Conservation (phyloP, 2,113 vertebrate species). For the Acinonyx jubatus region DNA sequence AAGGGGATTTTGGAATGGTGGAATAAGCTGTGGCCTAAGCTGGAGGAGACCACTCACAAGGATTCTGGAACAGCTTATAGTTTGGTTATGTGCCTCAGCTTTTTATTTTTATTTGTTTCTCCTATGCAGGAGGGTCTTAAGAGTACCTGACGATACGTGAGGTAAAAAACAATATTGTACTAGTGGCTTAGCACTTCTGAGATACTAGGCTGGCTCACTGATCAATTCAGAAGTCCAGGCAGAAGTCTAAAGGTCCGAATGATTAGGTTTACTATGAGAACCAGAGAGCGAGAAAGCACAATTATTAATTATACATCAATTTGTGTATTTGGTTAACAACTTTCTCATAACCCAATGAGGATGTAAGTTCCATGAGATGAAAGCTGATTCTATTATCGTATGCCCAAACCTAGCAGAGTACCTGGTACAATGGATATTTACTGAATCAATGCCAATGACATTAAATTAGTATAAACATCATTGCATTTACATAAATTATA, state of each 20-base stretch:
- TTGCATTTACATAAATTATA: background rate
- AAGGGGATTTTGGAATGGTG: background rate
- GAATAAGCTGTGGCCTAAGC: background rate
- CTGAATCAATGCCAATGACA: background rate
- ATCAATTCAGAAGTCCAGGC: background rate
- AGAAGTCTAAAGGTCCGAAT: background rate
- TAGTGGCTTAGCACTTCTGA: background rate
- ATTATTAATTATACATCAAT: background rate
- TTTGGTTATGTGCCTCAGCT: background rate
- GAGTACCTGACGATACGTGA: background rate
- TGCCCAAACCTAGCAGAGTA: background rate
- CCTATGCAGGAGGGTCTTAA: fast-evolving
- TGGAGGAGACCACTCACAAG: background rate
- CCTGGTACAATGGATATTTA: background rate
- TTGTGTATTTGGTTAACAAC: background rate
- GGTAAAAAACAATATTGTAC: background rate
- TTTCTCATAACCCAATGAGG: background rate
- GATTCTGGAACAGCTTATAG: fast-evolving
- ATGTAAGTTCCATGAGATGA: background rate
- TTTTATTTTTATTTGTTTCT: background rate
- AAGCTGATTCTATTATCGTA: background rate
- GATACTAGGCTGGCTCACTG: background rate
- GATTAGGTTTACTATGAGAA: background rate
- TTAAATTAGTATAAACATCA: background rate
- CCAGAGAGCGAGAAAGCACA: background rate